phyloP scores from a whole-genome alignment of 2,888 invertebrate species.

The Parnassius apollo region DNA sequence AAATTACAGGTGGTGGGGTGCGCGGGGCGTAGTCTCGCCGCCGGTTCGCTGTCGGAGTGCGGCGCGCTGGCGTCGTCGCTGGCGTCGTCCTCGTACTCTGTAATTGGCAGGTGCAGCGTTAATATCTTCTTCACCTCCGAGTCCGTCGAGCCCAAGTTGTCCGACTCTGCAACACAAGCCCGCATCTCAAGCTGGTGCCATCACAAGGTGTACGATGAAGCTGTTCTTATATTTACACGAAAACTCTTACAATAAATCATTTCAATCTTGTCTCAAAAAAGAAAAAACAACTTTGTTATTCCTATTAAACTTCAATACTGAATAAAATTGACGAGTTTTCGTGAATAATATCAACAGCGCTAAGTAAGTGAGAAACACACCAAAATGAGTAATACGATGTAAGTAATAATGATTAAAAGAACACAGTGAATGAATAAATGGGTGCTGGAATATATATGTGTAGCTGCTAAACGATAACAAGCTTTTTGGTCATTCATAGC shows the following conservation, averaged over 20 bases:
- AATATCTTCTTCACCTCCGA: conserved; percentile 96
- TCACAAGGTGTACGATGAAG: conserved; percentile 34
- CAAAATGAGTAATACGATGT: conserved; percentile 30
- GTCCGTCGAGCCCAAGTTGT: conserved; percentile 97
- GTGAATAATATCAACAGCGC: conserved; percentile 37
- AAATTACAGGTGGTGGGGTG: conserved; percentile 67
- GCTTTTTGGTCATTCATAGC: conserved; percentile 15
- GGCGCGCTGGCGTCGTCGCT: conserved; percentile 82
- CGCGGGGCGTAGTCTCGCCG: conserved; percentile 59
- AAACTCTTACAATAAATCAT: conserved; percentile 20
- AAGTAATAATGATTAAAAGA: conserved; percentile 25
- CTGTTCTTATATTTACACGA: conserved; percentile 33
- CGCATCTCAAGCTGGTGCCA: conserved; percentile 20
- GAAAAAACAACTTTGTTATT: no score
- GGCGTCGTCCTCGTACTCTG: conserved; percentile 95
- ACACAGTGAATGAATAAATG: conserved; percentile 4
- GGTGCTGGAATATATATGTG: conserved; percentile 7
- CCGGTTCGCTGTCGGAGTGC: conserved; percentile 76
- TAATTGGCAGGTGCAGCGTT: conserved; percentile 95
- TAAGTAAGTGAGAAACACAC: conserved; percentile 39
- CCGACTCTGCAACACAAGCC: conserved; percentile 86
- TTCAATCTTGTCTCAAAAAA: no score
- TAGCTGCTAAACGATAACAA: conserved; percentile 15
- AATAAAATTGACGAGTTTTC: conserved; percentile 33
- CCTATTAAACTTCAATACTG: not conserved